phyloP scores from a whole-genome alignment of 2,888 invertebrate genomes.

The Liposcelis brunnea region DNA sequence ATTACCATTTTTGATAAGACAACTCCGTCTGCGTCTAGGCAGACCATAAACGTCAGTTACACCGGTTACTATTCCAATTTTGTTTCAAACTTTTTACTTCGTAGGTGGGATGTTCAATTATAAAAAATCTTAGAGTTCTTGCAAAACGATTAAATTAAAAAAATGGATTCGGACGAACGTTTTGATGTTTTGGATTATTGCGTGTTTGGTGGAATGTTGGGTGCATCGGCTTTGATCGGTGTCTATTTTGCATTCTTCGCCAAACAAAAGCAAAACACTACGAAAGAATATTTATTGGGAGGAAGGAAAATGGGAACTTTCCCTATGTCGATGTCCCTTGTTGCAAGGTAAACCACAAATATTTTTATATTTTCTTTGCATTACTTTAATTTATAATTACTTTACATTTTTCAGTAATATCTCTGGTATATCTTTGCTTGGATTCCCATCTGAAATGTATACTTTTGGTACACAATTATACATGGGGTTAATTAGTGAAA shows the following conservation, averaged over 20 bases:
- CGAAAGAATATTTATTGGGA: conserved; percentile 53
- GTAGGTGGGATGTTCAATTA: no score
- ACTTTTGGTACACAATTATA: conserved; percentile 56
- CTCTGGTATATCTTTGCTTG: conserved; percentile 54
- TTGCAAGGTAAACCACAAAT: conserved; percentile 44
- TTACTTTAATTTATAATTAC: no score
- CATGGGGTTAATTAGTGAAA: conserved; percentile 45
- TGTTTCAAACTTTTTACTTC: no score
- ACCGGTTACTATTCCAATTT: no score
- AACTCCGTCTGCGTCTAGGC: no score
- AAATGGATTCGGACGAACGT: neutral
- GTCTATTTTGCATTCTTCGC: conserved; percentile 55
- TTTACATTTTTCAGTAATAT: conserved; percentile 44
- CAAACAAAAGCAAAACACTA: conserved; percentile 46
- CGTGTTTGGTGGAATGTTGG: conserved; percentile 46
- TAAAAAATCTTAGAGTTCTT: no score
- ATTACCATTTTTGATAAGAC: no score
- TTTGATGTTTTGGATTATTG: conserved; percentile 46
- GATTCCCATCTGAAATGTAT: conserved; percentile 59
- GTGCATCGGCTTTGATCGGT: conserved; percentile 46
- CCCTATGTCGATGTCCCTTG: conserved; percentile 58
- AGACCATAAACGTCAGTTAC: no score
- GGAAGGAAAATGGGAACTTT: conserved; percentile 63
- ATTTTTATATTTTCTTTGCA: no score
- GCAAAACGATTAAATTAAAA: no score